A percentile compares a stretch with the other conserved stretches of the same genome.
Conservation (phyloP, 2,797 vertebrate species). For the Austrolebias charrua region DNA sequence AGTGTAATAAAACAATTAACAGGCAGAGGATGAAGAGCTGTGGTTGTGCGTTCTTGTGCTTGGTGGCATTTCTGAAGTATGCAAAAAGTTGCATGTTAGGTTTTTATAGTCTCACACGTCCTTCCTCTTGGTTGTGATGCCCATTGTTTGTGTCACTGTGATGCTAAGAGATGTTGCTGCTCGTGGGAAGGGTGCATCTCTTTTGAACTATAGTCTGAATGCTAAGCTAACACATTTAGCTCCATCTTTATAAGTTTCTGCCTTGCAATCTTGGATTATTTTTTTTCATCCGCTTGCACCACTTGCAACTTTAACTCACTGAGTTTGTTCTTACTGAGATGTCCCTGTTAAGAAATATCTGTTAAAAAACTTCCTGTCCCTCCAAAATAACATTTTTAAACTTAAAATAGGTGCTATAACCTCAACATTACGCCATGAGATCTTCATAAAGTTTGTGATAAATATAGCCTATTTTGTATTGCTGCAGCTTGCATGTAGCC, state of each 20-base stretch:
- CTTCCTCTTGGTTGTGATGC: conserved; percentile 9
- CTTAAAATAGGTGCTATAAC: not conserved
- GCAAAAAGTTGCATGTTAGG: not conserved
- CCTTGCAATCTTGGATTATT: conserved; percentile 20
- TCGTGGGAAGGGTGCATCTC: conserved; percentile 11
- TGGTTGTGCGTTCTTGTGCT: conserved; percentile 23
- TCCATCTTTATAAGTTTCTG: conserved; percentile 31
- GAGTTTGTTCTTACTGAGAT: conserved; percentile 7
- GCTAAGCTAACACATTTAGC: conserved; percentile 23
- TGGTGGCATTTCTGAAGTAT: conserved; percentile 37
- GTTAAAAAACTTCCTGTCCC: conserved; percentile 20
- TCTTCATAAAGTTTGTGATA: too few relatives aligned
- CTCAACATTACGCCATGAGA: too few relatives aligned
- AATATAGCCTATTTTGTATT: too few relatives aligned
- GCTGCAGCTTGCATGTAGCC: too few relatives aligned
- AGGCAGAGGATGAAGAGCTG: conserved; percentile 3
- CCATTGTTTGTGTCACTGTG: not conserved
- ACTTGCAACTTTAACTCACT: conserved; percentile 20
- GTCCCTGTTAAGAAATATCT: conserved; percentile 3
- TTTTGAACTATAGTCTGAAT: conserved; percentile 12
- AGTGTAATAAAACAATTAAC: conserved; percentile 43
- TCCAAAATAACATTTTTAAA: conserved; percentile 1
- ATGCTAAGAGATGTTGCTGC: not conserved
- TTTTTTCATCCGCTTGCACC: conserved; percentile 21
- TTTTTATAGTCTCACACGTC: not conserved